Base-by-base conservation (phyloP, 2,113 vertebrate species). In the Marmota monax region DNA sequence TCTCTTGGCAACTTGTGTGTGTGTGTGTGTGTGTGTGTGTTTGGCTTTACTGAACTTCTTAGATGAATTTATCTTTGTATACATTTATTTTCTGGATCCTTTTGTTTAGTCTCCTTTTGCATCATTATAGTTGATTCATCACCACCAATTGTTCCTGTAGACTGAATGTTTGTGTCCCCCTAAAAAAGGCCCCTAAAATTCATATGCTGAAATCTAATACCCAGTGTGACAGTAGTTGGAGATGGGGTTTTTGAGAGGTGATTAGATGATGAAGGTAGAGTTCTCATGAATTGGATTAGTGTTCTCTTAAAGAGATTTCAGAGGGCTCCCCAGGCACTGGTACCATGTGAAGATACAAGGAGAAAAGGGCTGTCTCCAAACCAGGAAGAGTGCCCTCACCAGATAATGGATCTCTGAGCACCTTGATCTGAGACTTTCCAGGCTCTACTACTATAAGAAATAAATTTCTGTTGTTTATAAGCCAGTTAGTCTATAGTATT, bases 101-200 rank as follows among this genome's bases (percentile, higher is more conserved):
- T 98, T 98, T 96, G 97, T 96, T 98, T 97, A 95, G 94, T 97
- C 91, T 97, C 97, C 96, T 98, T 98, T 93, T 98, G 95, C 96
- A 98, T 98, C 85, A 87, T 98, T 98, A 97, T 94, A 97, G 88
- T 93, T 96, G 97, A 98, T 97, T 98, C 96, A 97, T 97, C 95
- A 97, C 96, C 74, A 92, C 32, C 95, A 95, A 94, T 98, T 83
- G 8, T 77, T 77, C 32, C 2, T 11, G 14, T 5, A 42, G 70
- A 51, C 13, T 61, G 34, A 80, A 53, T 42, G 51, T 67, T 29
- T 61, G 14, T 27, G 16, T 39, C n/a, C 42, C 20, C 13, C 1
- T 58, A 4, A 58, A 58, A 22, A 58, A 58, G 20, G 18, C 27
- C 14, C 13, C 1, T 58, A 3, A 84, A 92, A 70, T 76, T 76